Evolutionary conservation across 2,888 invertebrate genomes (phyloP).

Genomic region (Mantis religiosa): DNA sequence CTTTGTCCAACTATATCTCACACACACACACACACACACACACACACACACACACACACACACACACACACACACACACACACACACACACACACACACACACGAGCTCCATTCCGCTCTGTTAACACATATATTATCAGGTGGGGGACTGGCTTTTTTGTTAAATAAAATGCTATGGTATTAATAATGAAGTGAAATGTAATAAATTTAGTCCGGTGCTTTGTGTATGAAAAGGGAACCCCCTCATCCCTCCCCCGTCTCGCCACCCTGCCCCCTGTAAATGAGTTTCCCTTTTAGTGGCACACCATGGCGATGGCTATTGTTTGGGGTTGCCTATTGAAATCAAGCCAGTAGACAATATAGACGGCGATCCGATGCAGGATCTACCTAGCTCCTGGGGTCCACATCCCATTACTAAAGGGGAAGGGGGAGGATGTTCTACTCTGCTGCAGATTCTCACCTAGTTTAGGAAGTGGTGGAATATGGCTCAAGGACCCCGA

Average conservation of each 20-base stretch:
- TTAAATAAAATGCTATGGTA: slow-evolving; percentile 17
- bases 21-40: background rate
- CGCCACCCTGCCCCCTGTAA: background rate
- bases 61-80: background rate
- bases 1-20: slow-evolving; percentile 13
- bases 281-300: slow-evolving; percentile 17
- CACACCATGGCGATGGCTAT: background rate
- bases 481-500: background rate
- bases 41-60: background rate
- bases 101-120: background rate
- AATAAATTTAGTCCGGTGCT: slow-evolving; percentile 13
- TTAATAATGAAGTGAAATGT: slow-evolving; percentile 18
- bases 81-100: background rate
- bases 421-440: background rate
- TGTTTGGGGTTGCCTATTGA: slow-evolving; percentile 8
- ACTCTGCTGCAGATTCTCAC: background rate
- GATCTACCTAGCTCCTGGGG: background rate
- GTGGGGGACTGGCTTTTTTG: background rate
- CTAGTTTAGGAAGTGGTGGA: background rate
- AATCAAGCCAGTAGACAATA: slow-evolving; percentile 15
- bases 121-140: slow-evolving; percentile 19
- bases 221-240: background rate
- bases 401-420: background rate
- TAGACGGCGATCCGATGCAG: background rate
- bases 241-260: background rate